Percentiles rank a stretch among this genome's conserved stretches.
phyloP scores from a whole-genome alignment of 2,113 vertebrate species.

The Hippocampus barbouri region DNA sequence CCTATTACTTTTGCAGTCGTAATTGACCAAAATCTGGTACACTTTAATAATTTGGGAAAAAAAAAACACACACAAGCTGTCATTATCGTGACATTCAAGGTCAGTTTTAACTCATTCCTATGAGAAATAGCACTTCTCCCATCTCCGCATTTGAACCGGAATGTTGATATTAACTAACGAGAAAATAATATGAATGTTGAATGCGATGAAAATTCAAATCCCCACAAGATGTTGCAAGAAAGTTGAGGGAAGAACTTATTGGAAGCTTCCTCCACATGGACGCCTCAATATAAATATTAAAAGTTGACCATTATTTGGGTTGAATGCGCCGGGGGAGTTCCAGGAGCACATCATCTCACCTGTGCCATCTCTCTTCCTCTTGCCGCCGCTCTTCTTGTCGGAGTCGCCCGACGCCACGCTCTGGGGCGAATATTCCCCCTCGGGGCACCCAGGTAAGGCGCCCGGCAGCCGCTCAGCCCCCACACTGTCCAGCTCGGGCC shows the following conservation, averaged over 20 bases:
- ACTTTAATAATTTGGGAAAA: no score
- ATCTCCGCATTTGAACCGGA: no score
- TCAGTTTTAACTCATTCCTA: no score
- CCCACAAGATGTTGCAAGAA: no score
- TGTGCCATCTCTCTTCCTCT: slow-evolving; percentile 83
- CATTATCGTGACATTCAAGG: no score
- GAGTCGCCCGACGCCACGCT: slow-evolving; percentile 67
- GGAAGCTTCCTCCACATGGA: neutral
- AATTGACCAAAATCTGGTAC: no score
- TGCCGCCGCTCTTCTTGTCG: slow-evolving; percentile 79
- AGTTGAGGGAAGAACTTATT: neutral
- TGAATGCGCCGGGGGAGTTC: neutral
- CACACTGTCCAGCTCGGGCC: slow-evolving; percentile 60
- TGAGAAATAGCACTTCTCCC: no score
- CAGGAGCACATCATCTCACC: slow-evolving; percentile 72
- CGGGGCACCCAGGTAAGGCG: slow-evolving; percentile 52
- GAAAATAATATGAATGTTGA: no score
- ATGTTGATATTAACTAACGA: no score
- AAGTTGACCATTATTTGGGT: neutral
- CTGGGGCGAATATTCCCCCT: slow-evolving; percentile 76
- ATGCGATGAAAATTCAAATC: no score
- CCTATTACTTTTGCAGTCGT: neutral
- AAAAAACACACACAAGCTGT: no score
- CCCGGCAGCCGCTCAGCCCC: slow-evolving; percentile 66
- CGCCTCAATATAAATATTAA: neutral